phyloP scores from a whole-genome alignment of 2,888 invertebrate genomes.

The Lymantria dispar region DNA sequence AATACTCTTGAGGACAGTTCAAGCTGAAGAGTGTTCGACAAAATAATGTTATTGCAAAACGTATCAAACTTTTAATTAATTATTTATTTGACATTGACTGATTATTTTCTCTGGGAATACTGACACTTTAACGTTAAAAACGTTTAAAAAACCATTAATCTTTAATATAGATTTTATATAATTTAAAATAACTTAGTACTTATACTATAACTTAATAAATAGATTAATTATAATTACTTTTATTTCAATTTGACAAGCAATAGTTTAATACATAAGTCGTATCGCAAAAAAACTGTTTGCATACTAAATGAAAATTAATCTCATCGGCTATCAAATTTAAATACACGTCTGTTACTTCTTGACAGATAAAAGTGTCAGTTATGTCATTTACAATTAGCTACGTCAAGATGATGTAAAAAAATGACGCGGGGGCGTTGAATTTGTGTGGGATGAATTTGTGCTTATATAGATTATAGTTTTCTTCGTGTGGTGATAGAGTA shows the following conservation, averaged over 20 bases:
- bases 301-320: constrained; percentile 6
- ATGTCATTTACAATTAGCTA: neutral
- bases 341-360: constrained; percentile 1
- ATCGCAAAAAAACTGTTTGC: constrained; percentile 3
- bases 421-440: neutral
- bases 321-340: constrained; percentile 4
- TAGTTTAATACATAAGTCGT: neutral
- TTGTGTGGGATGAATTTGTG: neutral
- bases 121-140: too few species aligned
- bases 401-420: neutral
- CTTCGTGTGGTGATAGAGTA: too few species aligned
- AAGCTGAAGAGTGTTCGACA: too few species aligned
- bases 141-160: too few species aligned
- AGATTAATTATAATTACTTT: neutral
- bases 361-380: neutral
- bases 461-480: too few species aligned
- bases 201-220: neutral
- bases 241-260: neutral
- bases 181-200: too few species aligned
- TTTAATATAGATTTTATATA: too few species aligned
- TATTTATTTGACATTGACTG: too few species aligned
- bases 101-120: too few species aligned
- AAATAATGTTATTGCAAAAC: too few species aligned
- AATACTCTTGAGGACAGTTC: too few species aligned
- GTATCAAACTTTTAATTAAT: too few species aligned